Percentiles rank a stretch among this genome's conserved stretches.
phyloP scores from a whole-genome alignment of 1,140 invertebrate genomes.

The Sycophaga agraensis region DNA sequence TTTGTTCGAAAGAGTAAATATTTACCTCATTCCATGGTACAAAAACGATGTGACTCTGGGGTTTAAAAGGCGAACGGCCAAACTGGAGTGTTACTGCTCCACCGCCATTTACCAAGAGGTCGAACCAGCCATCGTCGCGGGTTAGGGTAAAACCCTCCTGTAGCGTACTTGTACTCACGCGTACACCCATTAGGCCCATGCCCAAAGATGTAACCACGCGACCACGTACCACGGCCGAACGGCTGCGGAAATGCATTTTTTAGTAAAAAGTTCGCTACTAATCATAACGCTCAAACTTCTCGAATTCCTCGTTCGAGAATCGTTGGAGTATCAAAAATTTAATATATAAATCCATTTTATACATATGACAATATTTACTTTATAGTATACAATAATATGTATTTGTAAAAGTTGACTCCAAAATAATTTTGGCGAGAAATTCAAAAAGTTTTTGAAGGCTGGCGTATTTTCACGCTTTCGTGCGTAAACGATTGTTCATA shows the following conservation, averaged over 20 bases:
- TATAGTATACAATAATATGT: too few species aligned
- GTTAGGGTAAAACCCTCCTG: slow-evolving; percentile 93
- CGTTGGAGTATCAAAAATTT: too few species aligned
- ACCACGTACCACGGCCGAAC: slow-evolving; percentile 93
- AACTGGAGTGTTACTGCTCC: slow-evolving; percentile 94
- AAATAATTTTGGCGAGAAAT: too few species aligned
- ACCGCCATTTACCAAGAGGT: slow-evolving; percentile 95
- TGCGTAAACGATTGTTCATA: slow-evolving; percentile 20
- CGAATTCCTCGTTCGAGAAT: too few species aligned
- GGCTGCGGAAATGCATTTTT: slow-evolving; percentile 63
- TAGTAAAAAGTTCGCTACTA: too few species aligned
- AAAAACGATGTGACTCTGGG: slow-evolving; percentile 87
- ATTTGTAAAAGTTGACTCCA: too few species aligned
- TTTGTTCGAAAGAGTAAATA: not conserved
- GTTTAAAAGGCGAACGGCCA: slow-evolving; percentile 87
- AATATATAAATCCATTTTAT: too few species aligned
- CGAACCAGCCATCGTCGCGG: slow-evolving; percentile 90
- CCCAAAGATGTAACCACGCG: slow-evolving; percentile 87
- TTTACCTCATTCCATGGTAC: slow-evolving; percentile 95
- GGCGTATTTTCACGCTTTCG: slow-evolving; percentile 8
- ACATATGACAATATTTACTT: too few species aligned
- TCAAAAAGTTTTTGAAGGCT: not conserved
- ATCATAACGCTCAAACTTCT: too few species aligned
- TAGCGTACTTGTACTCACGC: slow-evolving; percentile 87
- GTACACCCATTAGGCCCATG: slow-evolving; percentile 89